Conservation (phyloP, 1,140 invertebrate genomes). For the Drosophila pruinosa region DNA sequence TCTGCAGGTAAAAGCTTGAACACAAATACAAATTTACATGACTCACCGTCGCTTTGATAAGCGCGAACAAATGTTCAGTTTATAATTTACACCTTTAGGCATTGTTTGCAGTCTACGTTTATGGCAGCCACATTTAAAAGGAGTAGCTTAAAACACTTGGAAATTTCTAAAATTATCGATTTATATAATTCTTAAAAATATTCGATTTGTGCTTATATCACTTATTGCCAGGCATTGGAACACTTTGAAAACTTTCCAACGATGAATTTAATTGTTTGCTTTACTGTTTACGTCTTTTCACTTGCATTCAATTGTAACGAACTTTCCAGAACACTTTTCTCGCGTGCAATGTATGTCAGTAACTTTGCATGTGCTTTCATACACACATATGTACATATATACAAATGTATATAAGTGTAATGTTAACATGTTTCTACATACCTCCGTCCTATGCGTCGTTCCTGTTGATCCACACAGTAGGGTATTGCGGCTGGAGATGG, state of each 20-base stretch:
- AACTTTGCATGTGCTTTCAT: background rate
- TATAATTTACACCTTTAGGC: slow-evolving; percentile 34
- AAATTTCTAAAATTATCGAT: background rate
- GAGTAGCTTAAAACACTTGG: background rate
- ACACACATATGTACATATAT: slow-evolving; percentile 19
- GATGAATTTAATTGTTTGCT: slow-evolving; percentile 5
- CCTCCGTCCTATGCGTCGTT: slow-evolving; percentile 72
- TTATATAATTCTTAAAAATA: background rate
- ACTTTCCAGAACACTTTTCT: slow-evolving; percentile 50
- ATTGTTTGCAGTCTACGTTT: slow-evolving; percentile 10
- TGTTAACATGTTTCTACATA: slow-evolving; percentile 36
- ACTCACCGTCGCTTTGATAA: slow-evolving; percentile 73
- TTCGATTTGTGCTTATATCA: background rate
- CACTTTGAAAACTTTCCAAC: slow-evolving; percentile 8
- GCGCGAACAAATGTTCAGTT: slow-evolving; percentile 36
- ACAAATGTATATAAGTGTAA: background rate
- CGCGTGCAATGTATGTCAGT: slow-evolving; percentile 18
- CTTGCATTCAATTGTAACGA: slow-evolving; percentile 29
- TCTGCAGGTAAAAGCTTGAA: slow-evolving; percentile 28
- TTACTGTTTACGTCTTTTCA: slow-evolving; percentile 13
- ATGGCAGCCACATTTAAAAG: background rate
- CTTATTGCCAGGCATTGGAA: background rate
- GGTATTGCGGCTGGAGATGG: slow-evolving; percentile 45
- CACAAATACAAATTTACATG: too few species aligned
- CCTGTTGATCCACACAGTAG: slow-evolving; percentile 64